Base-by-base conservation (phyloP, 2,888 invertebrate species). In the Cantharis rufa region DNA sequence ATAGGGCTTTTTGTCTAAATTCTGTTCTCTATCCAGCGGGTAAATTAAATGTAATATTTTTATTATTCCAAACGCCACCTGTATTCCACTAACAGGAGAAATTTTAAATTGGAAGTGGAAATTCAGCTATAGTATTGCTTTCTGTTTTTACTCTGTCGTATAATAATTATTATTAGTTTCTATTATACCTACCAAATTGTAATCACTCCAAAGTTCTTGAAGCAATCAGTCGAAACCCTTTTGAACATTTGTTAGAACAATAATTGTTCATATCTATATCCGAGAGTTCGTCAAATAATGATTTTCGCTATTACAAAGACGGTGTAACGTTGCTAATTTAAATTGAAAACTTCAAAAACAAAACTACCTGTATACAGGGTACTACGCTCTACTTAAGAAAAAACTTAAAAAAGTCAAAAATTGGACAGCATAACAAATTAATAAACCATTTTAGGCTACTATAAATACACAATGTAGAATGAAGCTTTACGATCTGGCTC, bases 1-100 rank as follows among this genome's bases (percentile, higher is more conserved):
- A 73, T 73, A 61, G 62, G 62, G 69, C 73, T 61, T 69, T 18
- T 28, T 48, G 69, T 62, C 27, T 61, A 61, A 63, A 62, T 73
- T 73, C n/a, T 9, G n/a, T n/a, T 48, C 48, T 48, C 32, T 32
- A 32, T 32, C 32, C 11, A 32, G 9, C 48, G 48, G n/a, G n/a
- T 48, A 48, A 48, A 48, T 48, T 48, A 48, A 48, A 48, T 48
- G 48, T 48, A 48, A 48, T 48, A 48, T n/a, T 48, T 48, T 48
- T 48, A 48, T 48, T 48, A 48, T 48, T 48, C 48, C 13, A n/a
- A 48, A 48, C n/a, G 48, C n/a, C 48, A 48, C 48, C 48, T 48
- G 48, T 48, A n/a, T 48, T 48, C 48, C n/a, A n/a, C 13, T 48
- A 4, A 7, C n/a, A 48, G 9, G n/a, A n/a, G 13, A 48, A 32